Percentiles rank a stretch among this genome's conserved stretches.
Conservation (phyloP, 37 sponge, comb jelly and placozoan species). For the Haliclona indistincta region DNA sequence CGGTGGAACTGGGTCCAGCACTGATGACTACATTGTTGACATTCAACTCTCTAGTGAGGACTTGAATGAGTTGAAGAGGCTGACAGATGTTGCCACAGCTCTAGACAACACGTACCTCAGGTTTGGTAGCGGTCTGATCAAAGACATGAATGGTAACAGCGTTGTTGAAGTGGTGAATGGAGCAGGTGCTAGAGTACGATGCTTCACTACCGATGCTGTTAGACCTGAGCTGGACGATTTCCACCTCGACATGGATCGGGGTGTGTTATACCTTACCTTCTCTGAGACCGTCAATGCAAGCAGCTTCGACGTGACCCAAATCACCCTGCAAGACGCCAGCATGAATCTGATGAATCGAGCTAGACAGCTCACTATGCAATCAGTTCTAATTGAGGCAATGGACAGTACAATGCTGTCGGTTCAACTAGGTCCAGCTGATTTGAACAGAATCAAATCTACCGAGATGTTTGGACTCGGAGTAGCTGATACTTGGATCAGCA, state of each 20-base stretch:
- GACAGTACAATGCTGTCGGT: constrained; percentile 45
- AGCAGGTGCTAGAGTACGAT: constrained; percentile 39
- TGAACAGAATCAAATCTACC: constrained; percentile 67
- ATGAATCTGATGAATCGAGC: constrained; percentile 38
- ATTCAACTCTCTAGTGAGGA: constrained; percentile 54
- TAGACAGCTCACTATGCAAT: constrained; percentile 41
- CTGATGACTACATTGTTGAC: constrained; percentile 49
- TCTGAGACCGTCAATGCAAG: constrained; percentile 76
- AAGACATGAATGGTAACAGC: constrained; percentile 76
- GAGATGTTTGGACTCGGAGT: constrained; percentile 58
- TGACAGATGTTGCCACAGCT: constrained; percentile 48
- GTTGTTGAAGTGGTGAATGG: constrained; percentile 57
- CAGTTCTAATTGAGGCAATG: background rate
- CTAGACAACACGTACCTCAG: constrained; percentile 54
- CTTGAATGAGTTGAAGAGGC: constrained; percentile 65
- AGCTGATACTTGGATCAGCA: constrained; percentile 60
- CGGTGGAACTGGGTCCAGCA: constrained; percentile 28
- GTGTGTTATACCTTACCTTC: constrained; percentile 63
- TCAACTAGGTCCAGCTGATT: constrained; percentile 50
- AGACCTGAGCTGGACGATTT: constrained; percentile 47
- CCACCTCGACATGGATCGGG: constrained; percentile 67
- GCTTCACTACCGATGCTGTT: constrained; percentile 51
- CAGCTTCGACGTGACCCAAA: constrained; percentile 58
- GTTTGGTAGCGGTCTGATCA: constrained; percentile 30
- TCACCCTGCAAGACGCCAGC: constrained; percentile 49